A percentile compares a stretch with the other conserved stretches of the same genome.
Conservation (phyloP, 2,113 vertebrate species). For the Entomyzon cyanotis region DNA sequence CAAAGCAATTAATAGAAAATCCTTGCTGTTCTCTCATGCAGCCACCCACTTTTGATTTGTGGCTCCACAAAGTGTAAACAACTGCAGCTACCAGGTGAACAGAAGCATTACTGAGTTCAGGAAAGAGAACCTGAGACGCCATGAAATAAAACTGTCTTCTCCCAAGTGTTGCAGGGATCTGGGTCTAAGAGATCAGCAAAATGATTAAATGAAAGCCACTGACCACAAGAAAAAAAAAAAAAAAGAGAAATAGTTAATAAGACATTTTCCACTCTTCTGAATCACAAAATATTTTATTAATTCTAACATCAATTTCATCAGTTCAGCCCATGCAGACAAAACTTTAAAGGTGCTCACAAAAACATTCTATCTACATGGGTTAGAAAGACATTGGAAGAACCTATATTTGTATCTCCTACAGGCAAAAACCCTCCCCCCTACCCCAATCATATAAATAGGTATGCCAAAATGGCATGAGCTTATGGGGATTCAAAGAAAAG, state of each 20-base stretch:
- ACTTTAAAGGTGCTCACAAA: constrained; percentile 19
- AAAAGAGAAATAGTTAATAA: neutral
- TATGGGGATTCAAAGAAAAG: neutral
- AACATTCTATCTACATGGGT: neutral
- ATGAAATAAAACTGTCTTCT: neutral
- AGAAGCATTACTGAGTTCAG: neutral
- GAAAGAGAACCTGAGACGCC: neutral
- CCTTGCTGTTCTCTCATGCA: neutral
- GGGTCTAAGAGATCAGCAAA: neutral
- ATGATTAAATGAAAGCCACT: neutral
- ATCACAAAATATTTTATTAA: constrained; percentile 61
- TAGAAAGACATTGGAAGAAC: neutral
- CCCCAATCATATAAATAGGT: constrained; percentile 27
- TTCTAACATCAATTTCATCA: neutral
- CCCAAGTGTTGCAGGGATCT: neutral
- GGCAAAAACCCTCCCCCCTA: neutral
- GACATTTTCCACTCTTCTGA: neutral
- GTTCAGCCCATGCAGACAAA: neutral
- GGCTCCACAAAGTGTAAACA: neutral
- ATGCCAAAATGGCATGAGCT: neutral
- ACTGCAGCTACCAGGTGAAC: neutral
- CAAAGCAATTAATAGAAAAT: neutral
- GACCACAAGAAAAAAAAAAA: neutral
- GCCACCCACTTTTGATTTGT: neutral
- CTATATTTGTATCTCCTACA: neutral